A percentile compares a stretch with the other conserved stretches of the same genome.
Conservation (phyloP, 2,888 invertebrate species). For the Hipparchia semele region DNA sequence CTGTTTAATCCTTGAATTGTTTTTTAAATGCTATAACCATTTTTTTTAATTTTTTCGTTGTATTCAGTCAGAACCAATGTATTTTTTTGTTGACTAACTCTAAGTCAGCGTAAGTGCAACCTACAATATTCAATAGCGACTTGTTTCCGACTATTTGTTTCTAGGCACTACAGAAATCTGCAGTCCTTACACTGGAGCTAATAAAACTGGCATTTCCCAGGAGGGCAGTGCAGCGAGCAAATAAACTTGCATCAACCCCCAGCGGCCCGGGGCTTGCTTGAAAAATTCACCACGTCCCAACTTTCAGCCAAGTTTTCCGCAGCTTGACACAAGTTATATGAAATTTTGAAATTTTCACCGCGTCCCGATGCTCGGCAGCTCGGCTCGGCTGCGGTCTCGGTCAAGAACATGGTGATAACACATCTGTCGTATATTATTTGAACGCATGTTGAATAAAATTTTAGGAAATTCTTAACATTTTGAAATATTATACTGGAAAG, state of each 20-base stretch:
- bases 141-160: not conserved
- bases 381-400: not conserved
- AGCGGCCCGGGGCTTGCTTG: conserved; percentile 28
- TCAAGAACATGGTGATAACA: not conserved
- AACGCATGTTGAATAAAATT: not conserved
- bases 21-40: no score
- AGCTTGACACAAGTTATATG: conserved; percentile 41
- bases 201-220: conserved; percentile 1
- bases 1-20: no score
- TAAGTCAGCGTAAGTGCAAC: no score
- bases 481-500: no score
- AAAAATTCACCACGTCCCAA: conserved; percentile 44
- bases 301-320: conserved; percentile 39
- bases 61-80: no score
- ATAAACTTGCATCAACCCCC: conserved; percentile 5
- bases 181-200: not conserved
- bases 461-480: not conserved
- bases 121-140: no score
- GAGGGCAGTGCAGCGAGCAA: conserved; percentile 9
- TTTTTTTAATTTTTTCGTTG: no score
- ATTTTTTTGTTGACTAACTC: no score
- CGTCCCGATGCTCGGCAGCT: conserved; percentile 28
- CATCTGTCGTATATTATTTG: not conserved
- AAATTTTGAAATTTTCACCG: conserved; percentile 42
- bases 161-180: not conserved